These are phyloP conservation scores for Falcaria lacertinaria DNA, from an alignment of 2,888 invertebrate genomes.

Conservation along the genomic window DNA sequence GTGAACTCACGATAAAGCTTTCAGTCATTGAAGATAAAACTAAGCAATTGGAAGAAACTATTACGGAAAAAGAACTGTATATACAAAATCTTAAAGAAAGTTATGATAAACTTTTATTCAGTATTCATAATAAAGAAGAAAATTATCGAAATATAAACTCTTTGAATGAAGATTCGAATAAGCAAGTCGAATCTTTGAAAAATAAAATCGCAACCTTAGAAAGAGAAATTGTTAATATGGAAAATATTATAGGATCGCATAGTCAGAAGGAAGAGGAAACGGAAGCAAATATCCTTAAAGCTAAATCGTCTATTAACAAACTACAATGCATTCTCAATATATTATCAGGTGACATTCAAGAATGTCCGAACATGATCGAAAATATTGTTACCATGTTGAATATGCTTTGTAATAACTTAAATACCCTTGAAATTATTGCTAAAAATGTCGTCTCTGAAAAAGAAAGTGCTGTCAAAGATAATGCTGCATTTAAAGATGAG, in stretches of 20 bases:
- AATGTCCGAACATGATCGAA: conserved; percentile 36
- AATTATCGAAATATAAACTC: conserved; percentile 19
- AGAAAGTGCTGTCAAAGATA: conserved; percentile 17
- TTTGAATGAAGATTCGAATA: conserved; percentile 24
- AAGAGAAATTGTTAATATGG: conserved; percentile 31
- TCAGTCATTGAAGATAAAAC: conserved; percentile 22
- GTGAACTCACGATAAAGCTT: conserved; percentile 33
- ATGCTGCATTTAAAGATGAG: conserved; percentile 19
- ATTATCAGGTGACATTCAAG: conserved; percentile 36
- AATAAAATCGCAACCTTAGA: conserved; percentile 29
- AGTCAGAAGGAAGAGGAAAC: conserved; percentile 24
- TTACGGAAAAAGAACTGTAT: conserved; percentile 18
- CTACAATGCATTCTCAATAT: conserved; percentile 33
- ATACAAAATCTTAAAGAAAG: conserved; percentile 30
- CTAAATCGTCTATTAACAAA: conserved; percentile 32
- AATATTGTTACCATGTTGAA: conserved; percentile 36
- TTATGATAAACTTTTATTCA: conserved; percentile 23
- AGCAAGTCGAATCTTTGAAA: conserved; percentile 24
- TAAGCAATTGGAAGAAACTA: conserved; percentile 23
- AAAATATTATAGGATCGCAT: conserved; percentile 30
- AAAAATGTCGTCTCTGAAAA: conserved; percentile 32
- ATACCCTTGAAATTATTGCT: conserved; percentile 34
- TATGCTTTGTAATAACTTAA: conserved; percentile 31
- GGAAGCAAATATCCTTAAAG: conserved; percentile 32
- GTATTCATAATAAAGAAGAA: conserved; percentile 18